Conservation (phyloP, 2,797 vertebrate species). For the Thalassophryne amazonica region DNA sequence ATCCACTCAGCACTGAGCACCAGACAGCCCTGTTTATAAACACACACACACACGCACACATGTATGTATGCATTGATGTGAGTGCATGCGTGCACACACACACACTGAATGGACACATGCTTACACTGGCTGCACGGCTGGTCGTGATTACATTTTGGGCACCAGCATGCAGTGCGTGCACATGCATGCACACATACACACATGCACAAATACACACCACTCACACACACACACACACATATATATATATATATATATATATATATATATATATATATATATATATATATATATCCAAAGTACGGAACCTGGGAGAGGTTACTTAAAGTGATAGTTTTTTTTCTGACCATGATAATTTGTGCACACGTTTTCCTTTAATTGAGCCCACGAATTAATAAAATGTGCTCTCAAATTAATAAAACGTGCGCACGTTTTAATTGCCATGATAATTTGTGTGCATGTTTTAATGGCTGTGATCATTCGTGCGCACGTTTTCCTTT, state of each 20-base stretch:
- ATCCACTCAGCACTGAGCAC: slow-evolving; percentile 67
- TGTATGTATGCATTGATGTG: slow-evolving; percentile 14
- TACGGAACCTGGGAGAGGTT: no score
- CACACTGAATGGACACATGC: slow-evolving; percentile 49
- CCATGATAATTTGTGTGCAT: no score
- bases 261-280: no score
- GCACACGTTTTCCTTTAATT: no score
- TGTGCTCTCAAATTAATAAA: no score
- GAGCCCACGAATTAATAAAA: no score
- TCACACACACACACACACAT: background rate
- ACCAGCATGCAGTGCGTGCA: slow-evolving; percentile 27
- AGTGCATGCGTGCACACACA: slow-evolving; percentile 29
- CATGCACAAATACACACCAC: slow-evolving; percentile 2
- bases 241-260: background rate
- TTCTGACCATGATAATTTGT: no score
- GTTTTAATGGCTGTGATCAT: no score
- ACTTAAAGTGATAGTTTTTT: no score
- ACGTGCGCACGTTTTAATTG: no score
- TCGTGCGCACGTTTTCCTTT: no score
- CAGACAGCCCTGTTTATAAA: slow-evolving; percentile 70
- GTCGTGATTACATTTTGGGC: slow-evolving; percentile 53
- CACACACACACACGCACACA: slow-evolving; percentile 45
- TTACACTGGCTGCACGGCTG: slow-evolving; percentile 39
- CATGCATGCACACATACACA: slow-evolving; percentile 1
- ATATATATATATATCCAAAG: no score